Evolutionary conservation across 2,797 vertebrate genomes (phyloP).

Genomic region (Tangara arthus): DNA sequence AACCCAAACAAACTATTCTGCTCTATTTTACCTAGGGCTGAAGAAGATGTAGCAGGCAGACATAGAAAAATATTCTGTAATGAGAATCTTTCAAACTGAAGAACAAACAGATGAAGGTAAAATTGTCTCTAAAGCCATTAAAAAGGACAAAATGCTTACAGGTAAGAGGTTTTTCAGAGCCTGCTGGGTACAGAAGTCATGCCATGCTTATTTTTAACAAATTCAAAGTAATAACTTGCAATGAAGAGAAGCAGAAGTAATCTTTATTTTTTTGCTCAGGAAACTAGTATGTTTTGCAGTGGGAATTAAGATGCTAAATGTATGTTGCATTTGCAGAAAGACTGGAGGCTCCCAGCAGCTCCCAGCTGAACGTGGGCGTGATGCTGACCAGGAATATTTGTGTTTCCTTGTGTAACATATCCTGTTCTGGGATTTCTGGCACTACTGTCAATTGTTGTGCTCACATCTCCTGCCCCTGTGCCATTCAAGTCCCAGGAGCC

Average conservation of each 20-base stretch:
- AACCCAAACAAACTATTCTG: not conserved
- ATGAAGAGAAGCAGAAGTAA: not conserved
- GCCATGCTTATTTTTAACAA: not conserved
- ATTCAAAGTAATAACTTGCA: not conserved
- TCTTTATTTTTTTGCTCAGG: not conserved
- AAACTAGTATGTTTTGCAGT: not conserved
- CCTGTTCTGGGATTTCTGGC: not conserved
- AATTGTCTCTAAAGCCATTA: not conserved
- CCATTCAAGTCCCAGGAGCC: not conserved
- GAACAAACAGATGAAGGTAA: not conserved
- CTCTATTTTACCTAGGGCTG: not conserved
- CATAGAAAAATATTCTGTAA: not conserved
- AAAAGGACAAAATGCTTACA: not conserved
- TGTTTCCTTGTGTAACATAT: not conserved
- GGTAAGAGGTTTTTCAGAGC: not conserved
- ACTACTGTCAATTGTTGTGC: not conserved
- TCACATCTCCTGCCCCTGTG: not conserved
- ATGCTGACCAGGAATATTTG: not conserved
- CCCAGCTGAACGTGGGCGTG: not conserved
- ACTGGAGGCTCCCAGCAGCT: not conserved
- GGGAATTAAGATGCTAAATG: not conserved
- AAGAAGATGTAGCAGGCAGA: not conserved
- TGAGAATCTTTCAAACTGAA: not conserved
- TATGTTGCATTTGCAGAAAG: accelerated
- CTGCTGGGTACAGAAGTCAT: not conserved